Evolutionary conservation across 2,888 invertebrate genomes (phyloP), one percentile per base, ranked within the genome.

Genomic region (Physocephala rufipes): DNA sequence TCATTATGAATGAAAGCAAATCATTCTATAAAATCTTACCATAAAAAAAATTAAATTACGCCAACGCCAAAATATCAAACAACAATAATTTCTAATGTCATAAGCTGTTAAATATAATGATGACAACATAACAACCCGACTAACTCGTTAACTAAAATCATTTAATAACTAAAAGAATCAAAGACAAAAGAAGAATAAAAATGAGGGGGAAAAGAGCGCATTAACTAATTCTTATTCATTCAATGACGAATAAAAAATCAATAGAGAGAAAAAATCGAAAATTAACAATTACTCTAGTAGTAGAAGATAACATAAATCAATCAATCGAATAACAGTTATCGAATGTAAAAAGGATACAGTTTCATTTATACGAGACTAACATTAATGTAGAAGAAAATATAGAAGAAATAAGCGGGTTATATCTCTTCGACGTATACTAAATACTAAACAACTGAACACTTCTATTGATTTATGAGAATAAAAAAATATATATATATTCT

Each of bases 81-180:
- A 80, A 78, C 75, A 80, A 77, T 79, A 81, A 80, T 5, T 73
- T 80, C 81, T 79, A 80, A 79, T 80, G 80, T 80, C 80, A 80
- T 80, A 12, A 79, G 75, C 75, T 71, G 80, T 80, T 81, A 80
- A 78, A 80, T 80, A 79, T 79, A 80, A 80, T 76, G 80, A 80
- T 80, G 80, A 80, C 76, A 75, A 79, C 80, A 80, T 62, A 51
- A 19, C 51, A 49, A 62, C 51, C 51, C 30, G 4, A 5, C 4
- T 19, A 49, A 49, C 49, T 49, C 19, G 49, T 59, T 67, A 45
- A 28, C 26, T n/a, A 45, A 28, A 55, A 58, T 7, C 12, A 47
- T 2, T 19, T 30, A 61, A 19, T n/a, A 36, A 61, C 24, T 26
- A 61, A n/a, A 61, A 30, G n/a, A n/a, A 26, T n/a, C 28, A 36